Conservation (phyloP, 2,113 vertebrate genomes). For the Actinemys pallida region DNA sequence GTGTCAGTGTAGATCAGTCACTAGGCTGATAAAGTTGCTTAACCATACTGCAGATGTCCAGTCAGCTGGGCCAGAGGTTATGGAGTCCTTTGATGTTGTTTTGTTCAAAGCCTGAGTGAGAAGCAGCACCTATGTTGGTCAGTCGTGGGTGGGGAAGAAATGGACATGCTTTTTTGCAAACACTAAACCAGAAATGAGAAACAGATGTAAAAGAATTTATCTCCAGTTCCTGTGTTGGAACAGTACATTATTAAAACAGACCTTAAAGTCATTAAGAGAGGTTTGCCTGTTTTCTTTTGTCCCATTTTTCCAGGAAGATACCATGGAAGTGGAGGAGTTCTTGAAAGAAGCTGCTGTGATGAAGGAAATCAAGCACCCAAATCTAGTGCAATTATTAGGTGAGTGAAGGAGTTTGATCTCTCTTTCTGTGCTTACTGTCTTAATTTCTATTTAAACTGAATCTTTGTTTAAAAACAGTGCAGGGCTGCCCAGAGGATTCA, state of each 20-base stretch:
- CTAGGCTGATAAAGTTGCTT: not conserved
- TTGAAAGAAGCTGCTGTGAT: slow-evolving; percentile 98
- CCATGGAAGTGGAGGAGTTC: slow-evolving; percentile 99
- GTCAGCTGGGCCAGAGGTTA: not conserved
- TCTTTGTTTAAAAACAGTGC: slow-evolving; percentile 1
- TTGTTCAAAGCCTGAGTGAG: not conserved
- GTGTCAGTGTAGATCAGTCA: not conserved
- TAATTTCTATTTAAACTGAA: not conserved
- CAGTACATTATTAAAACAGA: slow-evolving; percentile 10
- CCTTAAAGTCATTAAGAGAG: not conserved
- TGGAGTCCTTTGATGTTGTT: not conserved
- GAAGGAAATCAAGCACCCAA: slow-evolving; percentile 99
- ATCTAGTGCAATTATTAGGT: slow-evolving; percentile 93
- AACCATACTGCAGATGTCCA: not conserved
- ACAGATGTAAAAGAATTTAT: not conserved
- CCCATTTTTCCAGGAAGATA: slow-evolving; percentile 89
- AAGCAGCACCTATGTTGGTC: not conserved
- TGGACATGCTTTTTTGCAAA: not conserved
- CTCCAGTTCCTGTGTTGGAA: not conserved
- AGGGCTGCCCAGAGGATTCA: too few relatives aligned
- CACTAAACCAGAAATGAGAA: not conserved
- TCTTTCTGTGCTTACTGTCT: not conserved
- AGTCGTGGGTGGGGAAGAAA: not conserved
- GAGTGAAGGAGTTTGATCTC: slow-evolving; percentile 25
- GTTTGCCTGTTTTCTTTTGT: not conserved